Evolutionary conservation across 1,140 invertebrate species (phyloP).

Genomic region (Orchesella cincta): DNA sequence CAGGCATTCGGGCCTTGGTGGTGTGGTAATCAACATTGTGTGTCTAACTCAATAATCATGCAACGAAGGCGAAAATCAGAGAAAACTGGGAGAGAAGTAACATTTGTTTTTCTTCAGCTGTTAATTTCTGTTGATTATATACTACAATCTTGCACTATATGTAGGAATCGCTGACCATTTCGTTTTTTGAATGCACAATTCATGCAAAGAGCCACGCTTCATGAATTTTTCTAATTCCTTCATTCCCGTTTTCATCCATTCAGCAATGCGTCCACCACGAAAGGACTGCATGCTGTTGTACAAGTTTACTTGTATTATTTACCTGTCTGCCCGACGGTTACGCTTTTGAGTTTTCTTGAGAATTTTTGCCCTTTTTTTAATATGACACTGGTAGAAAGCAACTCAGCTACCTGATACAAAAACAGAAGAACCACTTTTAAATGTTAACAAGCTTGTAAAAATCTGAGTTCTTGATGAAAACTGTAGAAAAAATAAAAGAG

Average conservation of each 20-base stretch:
- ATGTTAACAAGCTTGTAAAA: background rate
- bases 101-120: background rate
- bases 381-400: background rate
- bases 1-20: no score
- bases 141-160: background rate
- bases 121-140: background rate
- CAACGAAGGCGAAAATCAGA: background rate
- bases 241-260: background rate
- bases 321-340: background rate
- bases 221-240: background rate
- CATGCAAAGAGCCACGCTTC: background rate
- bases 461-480: no score
- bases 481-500: no score
- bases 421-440: background rate
- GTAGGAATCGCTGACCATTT: background rate
- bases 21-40: constrained; percentile 11
- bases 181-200: background rate
- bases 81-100: background rate
- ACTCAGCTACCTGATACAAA: background rate
- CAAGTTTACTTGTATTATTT: no score
- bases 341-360: background rate
- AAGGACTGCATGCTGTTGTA: no score
- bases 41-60: constrained; percentile 20
- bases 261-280: no score
- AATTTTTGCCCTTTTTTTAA: background rate